Base-by-base conservation (phyloP, 2,888 invertebrate genomes). In the Antitype chi region DNA sequence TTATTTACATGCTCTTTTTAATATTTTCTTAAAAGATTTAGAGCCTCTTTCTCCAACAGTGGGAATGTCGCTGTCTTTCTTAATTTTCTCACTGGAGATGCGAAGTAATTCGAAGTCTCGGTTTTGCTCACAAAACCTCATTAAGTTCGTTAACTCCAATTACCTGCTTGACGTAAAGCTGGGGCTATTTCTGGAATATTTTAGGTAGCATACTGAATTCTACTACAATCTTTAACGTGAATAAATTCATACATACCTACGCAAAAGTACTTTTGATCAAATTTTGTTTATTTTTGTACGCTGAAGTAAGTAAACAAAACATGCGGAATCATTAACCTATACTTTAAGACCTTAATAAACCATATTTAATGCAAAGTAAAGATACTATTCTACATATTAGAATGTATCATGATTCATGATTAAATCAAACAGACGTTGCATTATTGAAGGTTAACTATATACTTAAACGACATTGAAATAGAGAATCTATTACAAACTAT, bases 91-190 rank as follows among this genome's bases (percentile, higher is more conserved):
- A 70, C 25, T 53, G 15, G 43, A 80, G 60, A 70, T 62, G 62
- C n/a, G 62, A 59, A 70, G 47, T 68, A 78, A 70, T 59, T 81
- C 28, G 17, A 52, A 5, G 62, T 15, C 52, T 38, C 62, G 6
- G 78, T 82, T 82, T 69, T 69, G 47, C 59, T 76, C 68, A 69
- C 82, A 76, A 82, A 76, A 71, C 68, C 62, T 78, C 67, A 71
- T 80, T 82, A 80, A 71, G 47, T 28, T 80, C 62, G 57, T 80
- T 80, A 78, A 68, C 49, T 78, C 23, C 47, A 76, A 70, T 72
- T 79, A 71, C 66, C 32, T 20, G 43, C 49, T 76, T 70, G 66
- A 82, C 77, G 60, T 70, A 55, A 62, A 67, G 66, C 66, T 25
- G 20, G 7, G 67, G 69, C 76, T 67, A 70, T 80, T 82, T 57